Evolutionary conservation across 2,113 vertebrate species (phyloP).

Genomic region (Brienomyrus longianalis): DNA sequence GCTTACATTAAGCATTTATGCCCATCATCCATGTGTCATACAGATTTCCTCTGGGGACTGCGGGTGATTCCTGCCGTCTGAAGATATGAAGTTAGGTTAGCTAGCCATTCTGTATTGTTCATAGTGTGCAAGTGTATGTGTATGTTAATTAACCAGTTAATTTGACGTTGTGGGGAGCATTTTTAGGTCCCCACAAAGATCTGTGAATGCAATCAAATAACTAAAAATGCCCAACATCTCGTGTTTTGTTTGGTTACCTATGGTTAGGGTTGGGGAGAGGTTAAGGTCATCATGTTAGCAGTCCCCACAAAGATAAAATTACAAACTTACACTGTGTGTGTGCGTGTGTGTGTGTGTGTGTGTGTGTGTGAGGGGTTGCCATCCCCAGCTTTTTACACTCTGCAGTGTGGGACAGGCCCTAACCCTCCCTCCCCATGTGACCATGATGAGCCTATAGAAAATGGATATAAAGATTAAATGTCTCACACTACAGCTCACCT

Average conservation of each 20-base stretch:
- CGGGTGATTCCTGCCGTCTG: background rate
- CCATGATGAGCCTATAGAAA: background rate
- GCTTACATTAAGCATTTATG: background rate
- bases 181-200: too few relatives aligned
- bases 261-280: too few relatives aligned
- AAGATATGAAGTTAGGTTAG: background rate
- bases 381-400: background rate
- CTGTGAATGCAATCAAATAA: too few relatives aligned
- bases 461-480: background rate
- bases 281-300: too few relatives aligned
- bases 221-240: too few relatives aligned
- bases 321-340: too few relatives aligned
- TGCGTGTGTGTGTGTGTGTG: background rate
- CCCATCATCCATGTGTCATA: background rate
- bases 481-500: background rate
- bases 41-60: background rate
- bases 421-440: background rate
- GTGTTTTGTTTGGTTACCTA: too few relatives aligned
- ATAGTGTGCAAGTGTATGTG: background rate
- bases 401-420: background rate
- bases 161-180: too few relatives aligned
- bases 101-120: background rate
- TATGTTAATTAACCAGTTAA: too few relatives aligned
- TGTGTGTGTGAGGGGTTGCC: background rate
- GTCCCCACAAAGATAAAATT: too few relatives aligned